Evolutionary conservation across 2,888 invertebrate genomes (phyloP).

Genomic region (Syrista parreyssii): DNA sequence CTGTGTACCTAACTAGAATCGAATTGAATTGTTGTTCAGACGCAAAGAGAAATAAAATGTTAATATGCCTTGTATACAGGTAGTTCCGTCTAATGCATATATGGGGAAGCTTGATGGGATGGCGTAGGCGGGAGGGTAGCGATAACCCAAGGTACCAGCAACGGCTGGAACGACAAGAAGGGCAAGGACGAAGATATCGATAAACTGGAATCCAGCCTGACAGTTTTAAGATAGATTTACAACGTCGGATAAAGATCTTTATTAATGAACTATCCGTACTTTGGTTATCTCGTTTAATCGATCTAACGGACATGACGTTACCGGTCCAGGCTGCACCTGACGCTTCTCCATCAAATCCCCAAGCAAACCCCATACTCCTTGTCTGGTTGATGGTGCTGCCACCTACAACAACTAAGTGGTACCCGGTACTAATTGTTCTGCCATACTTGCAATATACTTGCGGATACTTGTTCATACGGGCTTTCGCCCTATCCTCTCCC

Average conservation of each 20-base stretch:
- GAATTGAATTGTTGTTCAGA: conserved; percentile 42
- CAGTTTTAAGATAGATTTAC: conserved; percentile 1
- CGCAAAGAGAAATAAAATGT: conserved; percentile 2
- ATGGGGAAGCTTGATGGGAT: conserved; percentile 35
- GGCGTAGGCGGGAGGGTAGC: not conserved
- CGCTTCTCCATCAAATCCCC: conserved; percentile 44
- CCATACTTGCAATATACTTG: no score
- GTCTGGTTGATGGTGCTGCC: no score
- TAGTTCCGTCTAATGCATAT: no score
- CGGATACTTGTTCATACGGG: no score
- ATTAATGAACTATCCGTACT: conserved; percentile 2
- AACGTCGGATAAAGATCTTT: conserved; percentile 1
- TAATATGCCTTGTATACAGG: no score
- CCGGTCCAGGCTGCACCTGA: conserved; percentile 47
- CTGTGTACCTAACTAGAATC: conserved; percentile 41
- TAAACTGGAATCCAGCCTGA: no score
- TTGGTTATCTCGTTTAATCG: conserved; percentile 37
- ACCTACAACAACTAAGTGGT: no score
- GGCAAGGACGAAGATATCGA: no score
- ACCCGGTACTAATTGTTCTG: no score
- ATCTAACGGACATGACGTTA: conserved; percentile 51
- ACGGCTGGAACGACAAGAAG: no score
- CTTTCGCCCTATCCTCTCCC: not conserved
- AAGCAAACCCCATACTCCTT: not conserved
- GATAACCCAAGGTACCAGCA: no score